phyloP scores from a whole-genome alignment of 2,888 invertebrate species.

The Aphrophora alni region DNA sequence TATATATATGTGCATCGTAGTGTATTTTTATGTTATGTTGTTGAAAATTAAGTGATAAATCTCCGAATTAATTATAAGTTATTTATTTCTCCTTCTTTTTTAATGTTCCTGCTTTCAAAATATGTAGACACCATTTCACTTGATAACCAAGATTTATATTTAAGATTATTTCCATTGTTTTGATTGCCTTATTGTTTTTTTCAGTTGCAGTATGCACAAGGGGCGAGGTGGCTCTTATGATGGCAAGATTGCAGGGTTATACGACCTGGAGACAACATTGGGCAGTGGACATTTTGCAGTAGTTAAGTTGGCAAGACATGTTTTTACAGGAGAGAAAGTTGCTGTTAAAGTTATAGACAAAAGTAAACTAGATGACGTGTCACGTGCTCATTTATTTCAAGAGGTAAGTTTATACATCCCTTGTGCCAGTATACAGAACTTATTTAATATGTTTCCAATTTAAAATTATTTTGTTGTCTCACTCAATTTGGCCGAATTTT shows the following conservation, averaged over 20 bases:
- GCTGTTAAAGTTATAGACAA: constrained; percentile 99
- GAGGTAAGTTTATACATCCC: constrained; percentile 75
- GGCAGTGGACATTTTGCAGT: constrained; percentile 99
- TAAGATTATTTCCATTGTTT: background rate
- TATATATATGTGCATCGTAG: too few relatives aligned
- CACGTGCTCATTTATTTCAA: constrained; percentile 94
- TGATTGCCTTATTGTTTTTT: background rate
- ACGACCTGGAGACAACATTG: constrained; percentile 96
- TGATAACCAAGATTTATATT: too few relatives aligned
- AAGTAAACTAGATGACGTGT: constrained; percentile 94
- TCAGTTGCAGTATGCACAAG: constrained; percentile 36
- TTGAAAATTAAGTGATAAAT: too few relatives aligned
- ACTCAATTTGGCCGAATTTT: too few relatives aligned
- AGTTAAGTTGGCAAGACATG: constrained; percentile 96
- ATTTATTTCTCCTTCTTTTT: too few relatives aligned
- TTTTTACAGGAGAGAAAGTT: constrained; percentile 98
- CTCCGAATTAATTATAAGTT: too few relatives aligned
- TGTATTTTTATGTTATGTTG: too few relatives aligned
- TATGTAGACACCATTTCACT: too few relatives aligned
- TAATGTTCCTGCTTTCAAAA: too few relatives aligned
- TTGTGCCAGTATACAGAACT: background rate
- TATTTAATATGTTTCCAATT: too few relatives aligned
- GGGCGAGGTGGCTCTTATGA: constrained; percentile 62
- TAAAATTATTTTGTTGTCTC: too few relatives aligned
- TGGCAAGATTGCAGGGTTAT: constrained; percentile 93